Percentiles rank a stretch among this genome's conserved stretches.
Evolutionary conservation across 2,888 invertebrate genomes (phyloP).

Genomic region (Daptonema setosum): DNA sequence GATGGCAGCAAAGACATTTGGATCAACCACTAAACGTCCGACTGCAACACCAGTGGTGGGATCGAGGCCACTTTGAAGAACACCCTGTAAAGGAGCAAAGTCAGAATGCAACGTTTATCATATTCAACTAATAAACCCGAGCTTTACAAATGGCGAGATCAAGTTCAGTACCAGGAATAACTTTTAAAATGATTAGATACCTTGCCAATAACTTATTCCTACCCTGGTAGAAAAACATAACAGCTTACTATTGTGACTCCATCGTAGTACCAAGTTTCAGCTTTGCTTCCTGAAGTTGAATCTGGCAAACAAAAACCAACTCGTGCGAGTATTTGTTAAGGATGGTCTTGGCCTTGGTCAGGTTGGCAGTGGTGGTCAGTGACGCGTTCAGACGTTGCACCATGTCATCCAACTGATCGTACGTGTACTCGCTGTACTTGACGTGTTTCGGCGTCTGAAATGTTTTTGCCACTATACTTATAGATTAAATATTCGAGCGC

Average conservation of each 20-base stretch:
- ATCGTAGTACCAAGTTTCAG: not conserved
- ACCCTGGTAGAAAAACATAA: no score
- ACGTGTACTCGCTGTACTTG: conserved; percentile 18
- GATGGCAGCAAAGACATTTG: no score
- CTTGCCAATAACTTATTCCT: no score
- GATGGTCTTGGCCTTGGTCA: conserved; percentile 11
- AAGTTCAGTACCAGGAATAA: not conserved
- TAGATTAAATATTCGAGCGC: no score
- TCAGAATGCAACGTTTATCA: not conserved
- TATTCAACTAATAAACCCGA: not conserved
- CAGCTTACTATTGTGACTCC: no score
- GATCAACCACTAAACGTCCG: no score
- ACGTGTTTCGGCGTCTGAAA: conserved; percentile 15
- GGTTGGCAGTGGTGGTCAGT: conserved; percentile 1
- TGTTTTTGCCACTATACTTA: no score
- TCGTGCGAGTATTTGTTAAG: conserved; percentile 20
- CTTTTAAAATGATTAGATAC: no score
- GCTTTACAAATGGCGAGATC: not conserved
- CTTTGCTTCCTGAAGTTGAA: not conserved
- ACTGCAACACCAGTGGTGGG: conserved; percentile 10
- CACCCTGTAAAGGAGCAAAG: conserved; percentile 10
- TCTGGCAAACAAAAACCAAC: conserved; percentile 5
- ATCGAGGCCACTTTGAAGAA: conserved; percentile 11
- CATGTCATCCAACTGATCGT: conserved; percentile 16
- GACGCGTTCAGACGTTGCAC: conserved; percentile 19